Conservation (phyloP, 2,113 vertebrate genomes). For the Psammodynastes pulverulentus region DNA sequence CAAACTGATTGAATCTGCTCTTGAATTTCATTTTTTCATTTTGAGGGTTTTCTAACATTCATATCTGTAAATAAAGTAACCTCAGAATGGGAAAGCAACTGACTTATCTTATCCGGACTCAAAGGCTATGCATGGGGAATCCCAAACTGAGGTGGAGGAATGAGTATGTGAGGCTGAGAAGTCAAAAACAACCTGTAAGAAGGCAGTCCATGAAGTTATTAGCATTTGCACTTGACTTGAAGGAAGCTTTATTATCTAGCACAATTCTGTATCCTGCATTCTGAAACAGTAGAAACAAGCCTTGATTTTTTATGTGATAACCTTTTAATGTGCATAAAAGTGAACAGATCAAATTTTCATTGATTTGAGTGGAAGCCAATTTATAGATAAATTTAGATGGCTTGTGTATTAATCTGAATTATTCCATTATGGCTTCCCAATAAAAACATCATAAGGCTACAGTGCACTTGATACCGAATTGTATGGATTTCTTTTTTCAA, state of each 20-base stretch:
- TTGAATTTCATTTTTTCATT: neutral
- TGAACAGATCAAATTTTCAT: neutral
- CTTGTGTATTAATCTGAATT: neutral
- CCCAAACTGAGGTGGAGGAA: neutral
- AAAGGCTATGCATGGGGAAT: neutral
- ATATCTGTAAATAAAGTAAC: neutral
- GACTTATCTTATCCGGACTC: neutral
- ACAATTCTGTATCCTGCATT: neutral
- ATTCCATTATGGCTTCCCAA: neutral
- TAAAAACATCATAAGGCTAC: neutral
- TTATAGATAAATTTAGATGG: neutral
- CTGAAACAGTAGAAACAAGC: neutral
- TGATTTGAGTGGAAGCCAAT: neutral
- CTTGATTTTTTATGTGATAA: neutral
- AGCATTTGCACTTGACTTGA: neutral
- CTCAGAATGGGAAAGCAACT: neutral
- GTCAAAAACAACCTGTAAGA: neutral
- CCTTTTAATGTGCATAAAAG: neutral
- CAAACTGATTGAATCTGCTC: neutral
- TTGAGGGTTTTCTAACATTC: neutral
- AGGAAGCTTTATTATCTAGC: neutral
- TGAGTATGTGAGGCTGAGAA: neutral
- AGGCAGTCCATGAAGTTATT: neutral
- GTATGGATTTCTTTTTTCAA: neutral
- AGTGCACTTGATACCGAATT: neutral